These are phyloP conservation scores for Pygocentrus nattereri DNA, from an alignment of 2,797 vertebrate species.

Conservation along the genomic window DNA sequence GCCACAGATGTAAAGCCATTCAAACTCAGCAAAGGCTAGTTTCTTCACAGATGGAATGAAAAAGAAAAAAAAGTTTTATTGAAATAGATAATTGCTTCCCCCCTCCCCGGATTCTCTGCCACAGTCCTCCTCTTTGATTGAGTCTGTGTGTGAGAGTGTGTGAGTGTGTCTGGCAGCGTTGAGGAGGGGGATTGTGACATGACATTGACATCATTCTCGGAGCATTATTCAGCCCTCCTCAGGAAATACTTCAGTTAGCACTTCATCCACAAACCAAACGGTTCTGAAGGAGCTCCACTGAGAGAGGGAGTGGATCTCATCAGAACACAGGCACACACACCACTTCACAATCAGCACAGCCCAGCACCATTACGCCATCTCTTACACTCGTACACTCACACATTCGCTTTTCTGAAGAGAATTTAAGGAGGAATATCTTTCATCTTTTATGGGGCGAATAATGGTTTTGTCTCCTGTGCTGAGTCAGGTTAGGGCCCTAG, in stretches of 20 bases:
- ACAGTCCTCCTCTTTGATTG: background rate
- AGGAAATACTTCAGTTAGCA: constrained; percentile 35
- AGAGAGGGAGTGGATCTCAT: background rate
- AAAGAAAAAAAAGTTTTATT: background rate
- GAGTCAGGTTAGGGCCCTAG: too few relatives aligned
- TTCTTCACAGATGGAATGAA: background rate
- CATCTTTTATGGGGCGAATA: too few relatives aligned
- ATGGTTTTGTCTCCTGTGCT: too few relatives aligned
- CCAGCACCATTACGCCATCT: background rate
- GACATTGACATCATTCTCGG: constrained; percentile 34
- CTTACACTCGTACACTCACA: background rate
- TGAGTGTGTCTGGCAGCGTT: too few relatives aligned
- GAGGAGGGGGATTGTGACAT: constrained; percentile 11
- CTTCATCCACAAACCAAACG: constrained; percentile 24
- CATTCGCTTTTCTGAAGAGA: too few relatives aligned
- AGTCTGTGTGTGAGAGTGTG: constrained; percentile 1
- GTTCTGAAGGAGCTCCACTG: background rate
- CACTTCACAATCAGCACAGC: background rate
- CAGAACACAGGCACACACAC: background rate
- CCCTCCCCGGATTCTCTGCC: background rate
- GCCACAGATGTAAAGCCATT: background rate
- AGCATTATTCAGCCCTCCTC: background rate
- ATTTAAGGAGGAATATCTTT: too few relatives aligned
- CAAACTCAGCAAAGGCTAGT: background rate
- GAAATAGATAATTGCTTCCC: constrained; percentile 21